Evolutionary conservation across 1,140 invertebrate species (phyloP).

Genomic region (Euwallacea fornicatus): DNA sequence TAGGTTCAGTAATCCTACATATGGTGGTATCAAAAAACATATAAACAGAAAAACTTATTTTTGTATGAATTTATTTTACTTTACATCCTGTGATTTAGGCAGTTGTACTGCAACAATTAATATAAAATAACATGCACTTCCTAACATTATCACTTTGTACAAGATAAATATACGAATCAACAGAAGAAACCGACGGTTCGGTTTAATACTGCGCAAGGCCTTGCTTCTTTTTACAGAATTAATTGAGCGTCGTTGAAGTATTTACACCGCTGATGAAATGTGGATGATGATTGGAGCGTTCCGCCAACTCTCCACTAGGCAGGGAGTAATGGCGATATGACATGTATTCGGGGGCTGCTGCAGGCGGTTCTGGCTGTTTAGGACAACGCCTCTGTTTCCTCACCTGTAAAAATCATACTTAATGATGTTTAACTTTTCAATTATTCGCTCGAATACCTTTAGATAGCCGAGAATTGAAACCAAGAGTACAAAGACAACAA

Average conservation of each 20-base stretch:
- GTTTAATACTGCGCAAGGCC: too few species aligned
- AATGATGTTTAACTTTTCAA: neutral
- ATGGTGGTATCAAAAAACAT: too few species aligned
- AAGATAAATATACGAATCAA: too few species aligned
- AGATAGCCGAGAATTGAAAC: conserved; percentile 82
- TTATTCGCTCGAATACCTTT: conserved; percentile 54
- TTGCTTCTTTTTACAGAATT: neutral
- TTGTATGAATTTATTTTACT: too few species aligned
- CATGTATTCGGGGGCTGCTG: conserved; percentile 67
- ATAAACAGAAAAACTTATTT: too few species aligned
- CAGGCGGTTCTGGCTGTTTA: conserved; percentile 63
- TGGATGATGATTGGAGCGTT: conserved; percentile 49
- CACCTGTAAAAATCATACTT: conserved; percentile 51
- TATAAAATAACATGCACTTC: too few species aligned
- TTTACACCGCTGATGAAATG: conserved; percentile 52
- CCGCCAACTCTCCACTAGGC: conserved; percentile 56
- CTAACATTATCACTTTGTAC: too few species aligned
- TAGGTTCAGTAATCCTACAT: too few species aligned
- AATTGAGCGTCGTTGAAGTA: conserved; percentile 4
- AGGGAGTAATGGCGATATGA: conserved; percentile 72
- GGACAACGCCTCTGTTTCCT: conserved; percentile 76
- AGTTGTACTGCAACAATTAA: too few species aligned
- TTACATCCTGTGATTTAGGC: too few species aligned
- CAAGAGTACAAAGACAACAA: conserved; percentile 79
- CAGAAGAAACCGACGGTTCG: too few species aligned